Conservation (phyloP, 1,140 invertebrate species). For the Drosophila guanche region DNA sequence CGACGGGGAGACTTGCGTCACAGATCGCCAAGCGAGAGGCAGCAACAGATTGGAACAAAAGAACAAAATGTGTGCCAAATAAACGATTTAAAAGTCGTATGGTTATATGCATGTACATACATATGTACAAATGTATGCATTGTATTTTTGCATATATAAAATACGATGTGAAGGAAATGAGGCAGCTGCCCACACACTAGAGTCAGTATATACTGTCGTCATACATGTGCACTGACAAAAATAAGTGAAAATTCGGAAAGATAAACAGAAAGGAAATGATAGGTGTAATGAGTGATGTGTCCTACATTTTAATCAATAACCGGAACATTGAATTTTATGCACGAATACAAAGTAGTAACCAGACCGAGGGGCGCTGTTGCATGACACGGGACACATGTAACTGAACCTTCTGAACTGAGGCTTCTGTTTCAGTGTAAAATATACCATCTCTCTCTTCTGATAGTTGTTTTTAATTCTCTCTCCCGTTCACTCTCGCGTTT, state of each 20-base stretch:
- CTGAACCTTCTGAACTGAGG: too few relatives aligned
- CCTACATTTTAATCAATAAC: too few relatives aligned
- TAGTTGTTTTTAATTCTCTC: constrained; percentile 14
- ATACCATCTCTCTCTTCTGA: not conserved
- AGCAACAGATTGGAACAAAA: constrained; percentile 25
- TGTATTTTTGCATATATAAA: constrained; percentile 11
- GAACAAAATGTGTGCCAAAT: constrained; percentile 74
- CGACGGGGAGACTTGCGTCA: constrained; percentile 57
- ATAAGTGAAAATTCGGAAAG: not conserved
- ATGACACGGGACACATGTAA: too few relatives aligned
- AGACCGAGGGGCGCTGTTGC: too few relatives aligned
- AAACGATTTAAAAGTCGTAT: constrained; percentile 51
- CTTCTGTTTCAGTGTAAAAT: too few relatives aligned
- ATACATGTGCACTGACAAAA: constrained; percentile 15
- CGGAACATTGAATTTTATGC: too few relatives aligned
- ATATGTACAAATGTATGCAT: not conserved
- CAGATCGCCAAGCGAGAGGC: constrained; percentile 36
- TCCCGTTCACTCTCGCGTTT: not conserved
- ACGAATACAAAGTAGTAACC: too few relatives aligned
- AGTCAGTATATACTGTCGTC: constrained; percentile 22
- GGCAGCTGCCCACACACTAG: constrained; percentile 37
- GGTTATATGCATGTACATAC: not conserved
- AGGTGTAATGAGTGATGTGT: too few relatives aligned
- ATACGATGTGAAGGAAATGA: constrained; percentile 37
- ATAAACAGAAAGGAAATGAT: too few relatives aligned